Conservation (phyloP, 2,113 vertebrate genomes). For the Trochalopteron elliotii region DNA sequence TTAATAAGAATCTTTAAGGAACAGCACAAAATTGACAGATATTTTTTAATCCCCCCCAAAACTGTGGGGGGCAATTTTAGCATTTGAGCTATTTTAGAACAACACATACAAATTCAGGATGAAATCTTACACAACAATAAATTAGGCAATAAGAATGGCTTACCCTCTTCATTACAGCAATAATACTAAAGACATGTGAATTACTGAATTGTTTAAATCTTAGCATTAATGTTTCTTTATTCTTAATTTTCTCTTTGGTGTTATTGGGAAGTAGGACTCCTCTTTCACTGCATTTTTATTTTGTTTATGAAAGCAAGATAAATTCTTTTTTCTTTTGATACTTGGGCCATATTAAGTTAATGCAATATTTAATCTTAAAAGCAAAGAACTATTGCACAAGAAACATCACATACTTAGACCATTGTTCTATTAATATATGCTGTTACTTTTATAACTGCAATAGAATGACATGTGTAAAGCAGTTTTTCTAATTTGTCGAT, state of each 20-base stretch:
- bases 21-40: not conserved
- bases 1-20: not conserved
- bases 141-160: not conserved
- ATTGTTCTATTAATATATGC: not conserved
- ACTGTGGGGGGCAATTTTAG: accelerated
- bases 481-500: not conserved
- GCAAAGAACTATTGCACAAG: not conserved
- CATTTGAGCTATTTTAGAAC: not conserved
- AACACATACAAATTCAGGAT: not conserved
- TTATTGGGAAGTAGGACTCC: not conserved
- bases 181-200: not conserved
- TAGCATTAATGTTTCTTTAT: not conserved
- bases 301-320: not conserved
- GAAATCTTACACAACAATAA: not conserved
- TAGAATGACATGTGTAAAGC: not conserved
- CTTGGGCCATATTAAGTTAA: not conserved
- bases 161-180: not conserved
- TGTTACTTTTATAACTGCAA: not conserved
- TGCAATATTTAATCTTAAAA: not conserved
- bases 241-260: not conserved
- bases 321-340: not conserved
- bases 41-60: not conserved
- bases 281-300: not conserved
- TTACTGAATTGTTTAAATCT: not conserved
- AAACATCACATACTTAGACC: not conserved